A percentile compares a stretch with the other conserved stretches of the same genome.
Conservation (phyloP, 2,113 vertebrate genomes). For the Isurus oxyrinchus region DNA sequence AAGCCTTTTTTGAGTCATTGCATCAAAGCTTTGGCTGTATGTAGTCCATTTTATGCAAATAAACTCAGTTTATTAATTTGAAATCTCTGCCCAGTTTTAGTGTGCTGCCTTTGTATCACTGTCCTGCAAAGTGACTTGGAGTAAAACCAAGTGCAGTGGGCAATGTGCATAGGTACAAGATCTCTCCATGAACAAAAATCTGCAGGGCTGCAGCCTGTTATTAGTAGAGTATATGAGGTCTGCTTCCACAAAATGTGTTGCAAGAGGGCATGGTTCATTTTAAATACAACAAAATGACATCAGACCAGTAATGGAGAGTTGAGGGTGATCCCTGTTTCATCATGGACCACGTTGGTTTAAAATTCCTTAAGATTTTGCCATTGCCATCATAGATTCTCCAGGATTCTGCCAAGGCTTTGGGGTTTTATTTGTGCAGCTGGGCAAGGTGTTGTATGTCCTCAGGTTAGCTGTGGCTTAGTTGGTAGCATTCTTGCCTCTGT, state of each 20-base stretch:
- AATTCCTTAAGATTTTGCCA: neutral
- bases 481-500: no score
- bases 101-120: neutral
- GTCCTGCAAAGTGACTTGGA: neutral
- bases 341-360: neutral
- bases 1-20: neutral
- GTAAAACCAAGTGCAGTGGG: neutral
- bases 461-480: neutral
- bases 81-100: neutral
- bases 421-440: neutral
- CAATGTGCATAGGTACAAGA: neutral
- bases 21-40: neutral
- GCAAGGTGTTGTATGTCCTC: neutral
- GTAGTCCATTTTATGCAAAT: neutral
- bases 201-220: neutral
- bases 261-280: neutral
- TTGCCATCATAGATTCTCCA: neutral
- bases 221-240: neutral
- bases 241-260: neutral
- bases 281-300: neutral
- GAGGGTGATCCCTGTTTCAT: neutral
- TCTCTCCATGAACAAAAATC: neutral
- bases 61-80: neutral
- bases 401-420: neutral
- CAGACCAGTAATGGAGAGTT: neutral